Evolutionary conservation across 2,888 invertebrate genomes (phyloP).

Genomic region (Barypeithes pellucidus): DNA sequence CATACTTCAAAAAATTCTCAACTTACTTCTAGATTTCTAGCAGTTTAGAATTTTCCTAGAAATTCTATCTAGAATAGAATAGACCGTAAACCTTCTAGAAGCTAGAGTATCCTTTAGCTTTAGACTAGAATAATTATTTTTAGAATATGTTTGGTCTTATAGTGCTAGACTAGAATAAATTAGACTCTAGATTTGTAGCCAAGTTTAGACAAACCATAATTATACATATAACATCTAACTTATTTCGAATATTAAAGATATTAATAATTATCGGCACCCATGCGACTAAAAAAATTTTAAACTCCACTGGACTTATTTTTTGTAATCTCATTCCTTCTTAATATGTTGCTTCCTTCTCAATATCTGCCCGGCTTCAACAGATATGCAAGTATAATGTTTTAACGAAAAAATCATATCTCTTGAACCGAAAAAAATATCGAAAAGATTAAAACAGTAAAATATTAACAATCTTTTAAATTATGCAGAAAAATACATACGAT

Average conservation of each 20-base stretch:
- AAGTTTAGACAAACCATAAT: neutral
- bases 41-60: conserved; percentile 26
- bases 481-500: too few relatives aligned
- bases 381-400: too few relatives aligned
- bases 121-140: conserved; percentile 23
- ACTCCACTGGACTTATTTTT: too few relatives aligned
- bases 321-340: too few relatives aligned
- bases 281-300: too few relatives aligned
- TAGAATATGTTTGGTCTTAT: conserved; percentile 14
- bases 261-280: neutral
- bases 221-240: neutral
- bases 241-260: neutral
- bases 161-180: conserved; percentile 13
- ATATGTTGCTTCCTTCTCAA: too few relatives aligned
- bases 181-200: neutral
- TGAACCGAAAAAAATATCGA: too few relatives aligned
- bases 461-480: too few relatives aligned
- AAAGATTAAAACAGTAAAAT: too few relatives aligned
- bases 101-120: conserved; percentile 29
- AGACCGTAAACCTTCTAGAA: conserved; percentile 21
- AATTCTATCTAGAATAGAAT: conserved; percentile 37
- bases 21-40: conserved; percentile 3
- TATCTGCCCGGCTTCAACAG: too few relatives aligned
- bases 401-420: too few relatives aligned
- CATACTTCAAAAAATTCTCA: conserved; percentile 6